Base-by-base conservation (phyloP, 2,888 invertebrate species). In the Chymomyza caudatula region DNA sequence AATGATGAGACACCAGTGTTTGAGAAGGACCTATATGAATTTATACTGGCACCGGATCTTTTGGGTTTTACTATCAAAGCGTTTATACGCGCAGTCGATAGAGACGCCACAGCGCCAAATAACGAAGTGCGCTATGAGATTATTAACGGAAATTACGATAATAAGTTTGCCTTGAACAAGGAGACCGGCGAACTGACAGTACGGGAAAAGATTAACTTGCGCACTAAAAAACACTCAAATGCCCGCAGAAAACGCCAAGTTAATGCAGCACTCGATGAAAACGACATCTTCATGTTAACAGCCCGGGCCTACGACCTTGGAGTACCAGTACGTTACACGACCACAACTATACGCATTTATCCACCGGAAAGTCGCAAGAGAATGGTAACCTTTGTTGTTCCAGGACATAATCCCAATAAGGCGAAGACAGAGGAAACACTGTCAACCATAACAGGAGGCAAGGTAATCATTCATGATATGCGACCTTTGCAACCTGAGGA, bases 1-100 rank as follows among this genome's bases (percentile, higher is more conserved):
- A 97, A 98, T 90, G 97, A 98, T 91, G 94, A 97, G 91, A 92
- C 94, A 62, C 98, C 98, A 44, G 91, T 93, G 69, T 98, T 98
- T 88, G 95, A 95, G 74, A 94, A 94, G 87, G 91, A 93, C 55
- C 91, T 94, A 11, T 97, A 97, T 87, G 95, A 95, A 88, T 96
- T 96, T 78, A 94, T 96, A 74, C 90, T 97, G 67, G 94, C 95
- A 54, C 92, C 94, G 5, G 94, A 94, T 87, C 91, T 94, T 74
- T 93, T 92, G 71, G 94, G 94, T 80, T 96, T 97, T 83, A 96
- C 96, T 3, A 93, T 93, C 54, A 92, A 94, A 59, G 95, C 96
- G n/a, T 92, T 94, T 78, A 93, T 97, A 62, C 95, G 94, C 91
- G 98, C 98, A 56, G 92, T 92, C 67, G 97, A 97, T 89, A 93